These are phyloP conservation scores for Microplitis manilae DNA, from an alignment of 2,888 invertebrate genomes.

Conservation along the genomic window DNA sequence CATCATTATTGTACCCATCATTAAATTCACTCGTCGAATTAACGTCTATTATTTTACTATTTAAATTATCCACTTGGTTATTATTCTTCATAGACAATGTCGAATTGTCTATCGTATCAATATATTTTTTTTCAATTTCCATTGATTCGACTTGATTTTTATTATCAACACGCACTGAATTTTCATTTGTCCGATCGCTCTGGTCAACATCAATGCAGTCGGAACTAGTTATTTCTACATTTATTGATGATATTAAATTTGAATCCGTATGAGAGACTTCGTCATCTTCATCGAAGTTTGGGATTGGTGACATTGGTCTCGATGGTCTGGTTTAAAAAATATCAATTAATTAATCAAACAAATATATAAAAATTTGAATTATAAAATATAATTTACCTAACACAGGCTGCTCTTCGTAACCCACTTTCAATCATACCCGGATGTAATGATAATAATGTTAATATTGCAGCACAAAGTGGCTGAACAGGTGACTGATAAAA, in stretches of 20 bases:
- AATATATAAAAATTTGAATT: conserved; percentile 8
- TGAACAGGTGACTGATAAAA: conserved; percentile 95
- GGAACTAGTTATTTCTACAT: conserved; percentile 50
- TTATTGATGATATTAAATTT: conserved; percentile 52
- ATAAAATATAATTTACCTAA: conserved; percentile 75
- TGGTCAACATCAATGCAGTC: conserved; percentile 50
- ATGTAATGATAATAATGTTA: conserved; percentile 91
- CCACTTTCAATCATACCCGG: conserved; percentile 92
- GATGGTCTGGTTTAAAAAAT: conserved; percentile 74
- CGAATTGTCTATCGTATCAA: conserved; percentile 51
- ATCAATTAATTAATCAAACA: conserved; percentile 10
- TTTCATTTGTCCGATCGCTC: conserved; percentile 56
- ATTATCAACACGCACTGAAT: conserved; percentile 59
- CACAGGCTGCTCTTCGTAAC: conserved; percentile 86
- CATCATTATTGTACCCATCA: conserved; percentile 33
- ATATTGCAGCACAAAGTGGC: conserved; percentile 86
- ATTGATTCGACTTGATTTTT: conserved; percentile 62
- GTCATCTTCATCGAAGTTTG: conserved; percentile 74
- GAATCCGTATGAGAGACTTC: conserved; percentile 15
- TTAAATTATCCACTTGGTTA: conserved; percentile 52
- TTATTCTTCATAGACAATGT: conserved; percentile 57
- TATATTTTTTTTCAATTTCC: conserved; percentile 61
- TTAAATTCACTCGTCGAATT: conserved; percentile 45
- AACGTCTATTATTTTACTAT: conserved; percentile 61
- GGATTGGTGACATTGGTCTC: conserved; percentile 82